phyloP scores from a whole-genome alignment of 2,113 vertebrate species.

The Neolamprologus variostigma region DNA sequence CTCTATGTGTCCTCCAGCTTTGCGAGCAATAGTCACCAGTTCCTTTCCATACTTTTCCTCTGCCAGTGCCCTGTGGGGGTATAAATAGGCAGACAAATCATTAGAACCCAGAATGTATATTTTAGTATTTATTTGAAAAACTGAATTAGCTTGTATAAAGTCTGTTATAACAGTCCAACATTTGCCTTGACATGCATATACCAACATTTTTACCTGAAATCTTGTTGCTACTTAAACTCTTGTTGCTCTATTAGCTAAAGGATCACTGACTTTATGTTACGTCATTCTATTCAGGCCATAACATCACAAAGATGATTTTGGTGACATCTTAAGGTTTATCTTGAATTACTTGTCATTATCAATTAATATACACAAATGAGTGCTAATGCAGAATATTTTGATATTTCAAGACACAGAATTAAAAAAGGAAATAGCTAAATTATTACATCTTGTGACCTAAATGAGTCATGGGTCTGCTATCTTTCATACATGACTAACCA shows the following conservation, averaged over 20 bases:
- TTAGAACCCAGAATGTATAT: background rate
- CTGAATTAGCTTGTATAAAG: background rate
- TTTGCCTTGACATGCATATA: background rate
- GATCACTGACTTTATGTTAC: background rate
- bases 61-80: slow-evolving; percentile 77
- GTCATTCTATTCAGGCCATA: background rate
- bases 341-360: background rate
- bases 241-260: background rate
- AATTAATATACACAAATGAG: background rate
- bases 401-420: background rate
- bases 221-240: background rate
- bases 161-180: background rate
- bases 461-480: background rate
- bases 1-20: slow-evolving; percentile 83
- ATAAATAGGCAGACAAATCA: background rate
- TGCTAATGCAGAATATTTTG: background rate
- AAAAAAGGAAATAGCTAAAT: background rate
- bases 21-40: slow-evolving; percentile 83
- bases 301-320: background rate
- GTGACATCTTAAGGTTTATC: background rate
- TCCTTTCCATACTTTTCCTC: slow-evolving; percentile 94
- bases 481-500: background rate
- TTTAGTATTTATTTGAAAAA: background rate
- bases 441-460: background rate
- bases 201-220: background rate